Percentiles rank a stretch among this genome's conserved stretches.
These are phyloP conservation scores for Sinopyrophorus schimmeli DNA, from an alignment of 2,888 invertebrate genomes.

Conservation along the genomic window DNA sequence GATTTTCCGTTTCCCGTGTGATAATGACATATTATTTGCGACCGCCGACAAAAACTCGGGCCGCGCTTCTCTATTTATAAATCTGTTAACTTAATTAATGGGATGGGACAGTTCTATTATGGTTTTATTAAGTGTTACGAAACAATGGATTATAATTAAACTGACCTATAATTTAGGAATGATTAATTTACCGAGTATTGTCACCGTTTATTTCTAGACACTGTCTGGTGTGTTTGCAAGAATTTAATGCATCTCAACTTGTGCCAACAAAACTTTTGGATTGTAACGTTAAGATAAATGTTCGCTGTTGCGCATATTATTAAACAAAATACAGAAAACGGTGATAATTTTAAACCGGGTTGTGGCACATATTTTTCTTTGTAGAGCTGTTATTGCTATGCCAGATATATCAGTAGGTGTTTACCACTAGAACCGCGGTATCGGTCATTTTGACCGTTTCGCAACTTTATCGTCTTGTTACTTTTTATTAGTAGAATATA, in stretches of 20 bases:
- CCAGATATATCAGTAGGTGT: too few relatives aligned
- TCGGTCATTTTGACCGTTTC: too few relatives aligned
- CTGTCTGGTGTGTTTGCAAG: constrained; percentile 21
- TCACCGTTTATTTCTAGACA: constrained; percentile 21
- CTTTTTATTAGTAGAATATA: too few relatives aligned
- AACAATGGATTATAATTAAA: constrained; percentile 3
- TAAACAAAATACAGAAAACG: constrained; percentile 12
- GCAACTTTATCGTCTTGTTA: too few relatives aligned
- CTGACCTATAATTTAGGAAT: background rate
- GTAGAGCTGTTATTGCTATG: too few relatives aligned
- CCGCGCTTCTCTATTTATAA: too few relatives aligned
- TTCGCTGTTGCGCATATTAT: constrained; percentile 11
- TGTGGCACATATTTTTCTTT: too few relatives aligned
- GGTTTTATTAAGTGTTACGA: constrained; percentile 3
- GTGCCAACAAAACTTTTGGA: constrained; percentile 21
- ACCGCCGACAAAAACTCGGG: too few relatives aligned
- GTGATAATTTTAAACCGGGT: constrained; percentile 9
- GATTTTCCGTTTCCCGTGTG: too few relatives aligned
- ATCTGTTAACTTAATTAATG: constrained; percentile 2
- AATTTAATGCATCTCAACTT: constrained; percentile 20
- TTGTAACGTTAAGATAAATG: constrained; percentile 12
- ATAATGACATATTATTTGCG: too few relatives aligned
- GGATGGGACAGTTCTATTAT: background rate
- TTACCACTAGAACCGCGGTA: too few relatives aligned
- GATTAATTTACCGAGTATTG: constrained; percentile 5